Conservation (phyloP, 2,113 vertebrate genomes). For the Elephas maximus region DNA sequence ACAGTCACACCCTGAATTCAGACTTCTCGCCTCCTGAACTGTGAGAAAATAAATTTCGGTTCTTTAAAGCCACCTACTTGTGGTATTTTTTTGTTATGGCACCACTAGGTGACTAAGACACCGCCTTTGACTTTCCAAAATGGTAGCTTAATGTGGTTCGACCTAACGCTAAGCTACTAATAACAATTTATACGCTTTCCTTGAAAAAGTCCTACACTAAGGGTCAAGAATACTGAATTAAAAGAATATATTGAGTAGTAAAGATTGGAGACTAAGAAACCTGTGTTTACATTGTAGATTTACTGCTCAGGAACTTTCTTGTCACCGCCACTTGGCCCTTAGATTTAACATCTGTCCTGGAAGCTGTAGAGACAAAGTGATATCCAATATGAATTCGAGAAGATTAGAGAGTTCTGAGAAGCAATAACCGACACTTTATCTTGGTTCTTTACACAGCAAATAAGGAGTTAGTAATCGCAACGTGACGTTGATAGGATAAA, state of each 20-base stretch:
- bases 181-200: constrained; percentile 34
- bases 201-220: neutral
- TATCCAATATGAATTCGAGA: neutral
- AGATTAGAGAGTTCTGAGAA: neutral
- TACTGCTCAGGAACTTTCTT: neutral
- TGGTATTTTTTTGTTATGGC: no score
- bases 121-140: neutral
- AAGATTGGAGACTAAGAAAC: neutral
- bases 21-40: no score
- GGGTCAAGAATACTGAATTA: neutral
- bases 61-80: no score
- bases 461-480: neutral
- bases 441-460: neutral
- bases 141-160: neutral
- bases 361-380: neutral
- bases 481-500: neutral
- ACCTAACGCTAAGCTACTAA: neutral
- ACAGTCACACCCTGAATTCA: no score
- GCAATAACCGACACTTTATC: neutral
- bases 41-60: no score
- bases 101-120: no score
- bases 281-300: neutral
- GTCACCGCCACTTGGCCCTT: neutral
- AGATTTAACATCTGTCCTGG: neutral
- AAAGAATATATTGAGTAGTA: neutral